A percentile compares a stretch with the other conserved stretches of the same genome.
Evolutionary conservation across 37 sponge, comb jelly and placozoan species (phyloP).

Genomic region (Agelas oroides): DNA sequence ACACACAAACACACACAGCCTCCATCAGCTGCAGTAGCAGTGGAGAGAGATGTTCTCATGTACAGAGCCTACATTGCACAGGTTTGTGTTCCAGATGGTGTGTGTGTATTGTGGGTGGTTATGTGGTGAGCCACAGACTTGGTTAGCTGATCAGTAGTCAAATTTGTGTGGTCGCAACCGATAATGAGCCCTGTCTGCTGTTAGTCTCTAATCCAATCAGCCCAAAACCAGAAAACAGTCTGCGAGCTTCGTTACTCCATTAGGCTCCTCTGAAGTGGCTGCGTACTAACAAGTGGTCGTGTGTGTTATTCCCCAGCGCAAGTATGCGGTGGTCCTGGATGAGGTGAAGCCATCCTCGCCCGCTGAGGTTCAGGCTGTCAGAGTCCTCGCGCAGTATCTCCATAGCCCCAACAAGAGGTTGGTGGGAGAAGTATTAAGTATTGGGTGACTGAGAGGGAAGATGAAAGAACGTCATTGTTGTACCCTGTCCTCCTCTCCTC

Average conservation of each 20-base stretch:
- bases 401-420: constrained; percentile 69
- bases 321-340: constrained; percentile 90
- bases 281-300: too few species aligned
- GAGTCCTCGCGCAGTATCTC: constrained; percentile 84
- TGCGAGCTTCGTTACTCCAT: too few species aligned
- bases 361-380: constrained; percentile 85
- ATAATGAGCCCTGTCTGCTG: too few species aligned
- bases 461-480: too few species aligned
- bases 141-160: too few species aligned
- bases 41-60: constrained; percentile 91
- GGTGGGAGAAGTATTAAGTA: not conserved
- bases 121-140: not conserved
- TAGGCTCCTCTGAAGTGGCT: too few species aligned
- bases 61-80: constrained; percentile 97
- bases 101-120: not conserved
- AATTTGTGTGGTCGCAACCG: too few species aligned
- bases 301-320: constrained; percentile 41
- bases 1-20: constrained; percentile 14
- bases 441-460: too few species aligned
- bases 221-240: too few species aligned
- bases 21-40: constrained; percentile 55
- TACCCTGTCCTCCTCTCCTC: too few species aligned
- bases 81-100: constrained; percentile 37
- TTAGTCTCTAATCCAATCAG: too few species aligned
- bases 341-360: constrained; percentile 81